These are phyloP conservation scores for Troilus luridus DNA, from an alignment of 2,888 invertebrate genomes.

Conservation along the genomic window DNA sequence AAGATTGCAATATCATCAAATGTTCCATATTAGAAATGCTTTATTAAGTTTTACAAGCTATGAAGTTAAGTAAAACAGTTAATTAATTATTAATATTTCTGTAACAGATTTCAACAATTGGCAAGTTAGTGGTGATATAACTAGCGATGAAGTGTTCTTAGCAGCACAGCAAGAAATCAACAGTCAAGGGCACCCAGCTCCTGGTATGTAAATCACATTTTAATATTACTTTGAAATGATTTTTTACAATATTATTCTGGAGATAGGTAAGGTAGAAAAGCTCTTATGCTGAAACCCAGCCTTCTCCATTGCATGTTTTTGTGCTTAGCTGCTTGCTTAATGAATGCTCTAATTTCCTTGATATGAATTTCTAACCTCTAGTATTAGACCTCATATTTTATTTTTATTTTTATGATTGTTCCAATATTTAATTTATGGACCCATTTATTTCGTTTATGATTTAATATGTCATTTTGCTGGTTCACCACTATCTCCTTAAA, in stretches of 20 bases:
- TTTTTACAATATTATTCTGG: background rate
- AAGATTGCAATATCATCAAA: background rate
- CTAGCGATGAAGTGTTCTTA: constrained; percentile 62
- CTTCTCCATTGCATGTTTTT: constrained; percentile 57
- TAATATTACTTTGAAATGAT: background rate
- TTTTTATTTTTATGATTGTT: background rate
- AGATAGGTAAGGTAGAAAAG: constrained; percentile 56
- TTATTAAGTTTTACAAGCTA: background rate
- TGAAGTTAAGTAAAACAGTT: background rate
- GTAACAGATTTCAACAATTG: constrained; percentile 62
- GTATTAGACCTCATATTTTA: background rate
- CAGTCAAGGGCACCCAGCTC: constrained; percentile 59
- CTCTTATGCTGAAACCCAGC: constrained; percentile 6
- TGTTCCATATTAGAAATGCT: background rate
- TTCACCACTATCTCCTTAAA: background rate
- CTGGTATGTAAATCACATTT: constrained; percentile 57
- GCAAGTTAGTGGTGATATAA: constrained; percentile 58
- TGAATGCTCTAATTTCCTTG: constrained; percentile 29
- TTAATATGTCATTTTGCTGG: background rate
- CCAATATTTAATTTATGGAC: background rate
- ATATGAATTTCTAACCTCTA: background rate
- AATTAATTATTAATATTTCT: background rate
- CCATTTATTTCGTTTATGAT: background rate
- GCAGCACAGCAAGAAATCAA: constrained; percentile 63
- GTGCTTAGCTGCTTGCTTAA: constrained; percentile 46